phyloP scores from a whole-genome alignment of 2,113 vertebrate species.

The Falco punctatus region DNA sequence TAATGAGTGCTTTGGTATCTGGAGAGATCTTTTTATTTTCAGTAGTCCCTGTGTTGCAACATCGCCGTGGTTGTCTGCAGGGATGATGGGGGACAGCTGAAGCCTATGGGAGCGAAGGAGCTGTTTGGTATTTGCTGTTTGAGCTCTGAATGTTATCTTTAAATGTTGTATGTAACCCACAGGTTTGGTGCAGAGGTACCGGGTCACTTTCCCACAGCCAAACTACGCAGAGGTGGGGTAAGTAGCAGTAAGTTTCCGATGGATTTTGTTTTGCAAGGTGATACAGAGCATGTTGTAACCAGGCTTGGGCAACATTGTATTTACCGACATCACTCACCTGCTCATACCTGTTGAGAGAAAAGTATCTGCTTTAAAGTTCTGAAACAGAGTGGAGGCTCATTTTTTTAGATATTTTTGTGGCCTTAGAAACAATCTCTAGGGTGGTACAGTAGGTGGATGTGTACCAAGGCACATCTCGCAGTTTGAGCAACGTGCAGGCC shows the following conservation, averaged over 20 bases:
- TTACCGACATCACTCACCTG: background rate
- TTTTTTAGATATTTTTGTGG: rapidly evolving
- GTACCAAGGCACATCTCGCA: rapidly evolving
- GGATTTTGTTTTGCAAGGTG: background rate
- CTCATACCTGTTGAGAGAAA: background rate
- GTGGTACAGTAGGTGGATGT: rapidly evolving
- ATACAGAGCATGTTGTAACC: rapidly evolving
- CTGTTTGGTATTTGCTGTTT: background rate
- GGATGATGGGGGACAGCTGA: background rate
- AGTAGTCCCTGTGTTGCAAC: background rate
- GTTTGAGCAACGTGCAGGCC: background rate
- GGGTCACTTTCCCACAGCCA: background rate
- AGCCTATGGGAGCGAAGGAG: background rate
- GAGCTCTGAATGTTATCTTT: background rate
- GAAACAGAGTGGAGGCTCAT: rapidly evolving
- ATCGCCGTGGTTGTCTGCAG: background rate
- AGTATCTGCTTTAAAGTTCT: background rate
- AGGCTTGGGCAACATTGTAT: rapidly evolving
- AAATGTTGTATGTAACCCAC: rapidly evolving
- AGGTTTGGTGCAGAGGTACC: background rate
- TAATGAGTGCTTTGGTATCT: background rate
- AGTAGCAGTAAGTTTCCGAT: rapidly evolving
- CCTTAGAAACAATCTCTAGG: rapidly evolving
- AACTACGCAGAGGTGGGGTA: background rate
- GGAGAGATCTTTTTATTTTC: background rate